These are phyloP conservation scores for Scytalopus superciliaris DNA, from an alignment of 2,113 vertebrate species.

Conservation along the genomic window DNA sequence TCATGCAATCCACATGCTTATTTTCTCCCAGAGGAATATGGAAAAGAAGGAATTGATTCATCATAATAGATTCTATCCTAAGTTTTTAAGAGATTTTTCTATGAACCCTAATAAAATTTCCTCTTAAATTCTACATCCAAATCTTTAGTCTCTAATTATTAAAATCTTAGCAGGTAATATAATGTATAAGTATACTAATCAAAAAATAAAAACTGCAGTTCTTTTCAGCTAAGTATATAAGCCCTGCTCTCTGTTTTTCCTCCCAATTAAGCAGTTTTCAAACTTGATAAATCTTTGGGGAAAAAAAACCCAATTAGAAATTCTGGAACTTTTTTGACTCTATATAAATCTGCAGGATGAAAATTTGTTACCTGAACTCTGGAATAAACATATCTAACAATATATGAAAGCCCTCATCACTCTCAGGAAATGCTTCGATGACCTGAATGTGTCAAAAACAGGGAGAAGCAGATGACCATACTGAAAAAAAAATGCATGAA, in stretches of 20 bases:
- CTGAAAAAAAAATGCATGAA: not conserved
- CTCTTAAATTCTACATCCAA: not conserved
- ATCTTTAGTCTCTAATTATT: not conserved
- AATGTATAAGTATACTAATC: not conserved
- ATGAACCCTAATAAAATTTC: not conserved
- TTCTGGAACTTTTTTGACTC: not conserved
- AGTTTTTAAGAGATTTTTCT: not conserved
- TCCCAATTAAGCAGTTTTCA: not conserved
- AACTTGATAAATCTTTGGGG: not conserved
- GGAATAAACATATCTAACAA: not conserved
- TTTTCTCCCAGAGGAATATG: not conserved
- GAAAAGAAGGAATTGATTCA: not conserved
- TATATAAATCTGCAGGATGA: not conserved
- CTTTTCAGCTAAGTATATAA: constrained; percentile 15
- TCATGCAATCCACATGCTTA: not conserved
- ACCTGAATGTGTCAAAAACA: constrained; percentile 44
- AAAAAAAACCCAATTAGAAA: not conserved
- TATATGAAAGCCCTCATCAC: not conserved
- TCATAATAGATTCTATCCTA: not conserved
- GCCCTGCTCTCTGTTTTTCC: not conserved
- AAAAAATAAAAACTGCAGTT: constrained; percentile 19
- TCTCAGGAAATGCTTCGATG: not conserved
- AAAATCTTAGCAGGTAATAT: not conserved
- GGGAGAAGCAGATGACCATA: not conserved
- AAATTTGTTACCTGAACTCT: not conserved